phyloP scores from a whole-genome alignment of 2,888 invertebrate species.

The Leptinotarsa tumamoca region DNA sequence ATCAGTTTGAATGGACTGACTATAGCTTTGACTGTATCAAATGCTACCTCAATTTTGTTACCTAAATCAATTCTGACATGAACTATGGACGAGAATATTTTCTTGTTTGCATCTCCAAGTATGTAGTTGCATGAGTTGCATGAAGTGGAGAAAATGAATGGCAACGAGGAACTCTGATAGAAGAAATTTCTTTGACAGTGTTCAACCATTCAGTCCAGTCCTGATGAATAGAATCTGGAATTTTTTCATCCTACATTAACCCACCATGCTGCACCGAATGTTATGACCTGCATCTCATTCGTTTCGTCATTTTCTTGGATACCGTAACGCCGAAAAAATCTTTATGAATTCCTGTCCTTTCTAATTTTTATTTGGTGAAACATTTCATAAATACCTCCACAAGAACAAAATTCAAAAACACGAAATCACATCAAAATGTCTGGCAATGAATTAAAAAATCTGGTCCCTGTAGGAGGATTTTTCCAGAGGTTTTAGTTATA shows the following conservation, averaged over 20 bases:
- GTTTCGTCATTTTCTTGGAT: background rate
- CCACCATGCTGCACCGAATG: background rate
- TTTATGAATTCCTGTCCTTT: background rate
- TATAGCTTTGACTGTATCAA: background rate
- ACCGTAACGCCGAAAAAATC: background rate
- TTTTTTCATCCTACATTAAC: background rate
- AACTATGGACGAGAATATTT: background rate
- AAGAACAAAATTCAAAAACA: background rate
- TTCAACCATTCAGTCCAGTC: background rate
- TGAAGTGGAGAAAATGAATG: background rate
- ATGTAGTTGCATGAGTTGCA: background rate
- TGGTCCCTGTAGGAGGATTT: background rate
- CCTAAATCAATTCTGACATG: background rate
- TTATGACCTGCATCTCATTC: background rate
- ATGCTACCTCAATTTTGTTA: background rate
- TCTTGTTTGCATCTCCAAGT: background rate
- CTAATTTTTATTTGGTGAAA: background rate
- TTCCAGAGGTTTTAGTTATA: no score
- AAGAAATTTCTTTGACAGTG: background rate
- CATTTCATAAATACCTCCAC: background rate
- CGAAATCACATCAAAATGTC: background rate
- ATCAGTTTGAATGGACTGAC: background rate
- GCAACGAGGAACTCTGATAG: background rate
- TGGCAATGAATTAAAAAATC: background rate
- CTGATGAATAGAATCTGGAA: background rate